Conservation (phyloP, 2,888 invertebrate species). For the Drosophila sordidapex region DNA sequence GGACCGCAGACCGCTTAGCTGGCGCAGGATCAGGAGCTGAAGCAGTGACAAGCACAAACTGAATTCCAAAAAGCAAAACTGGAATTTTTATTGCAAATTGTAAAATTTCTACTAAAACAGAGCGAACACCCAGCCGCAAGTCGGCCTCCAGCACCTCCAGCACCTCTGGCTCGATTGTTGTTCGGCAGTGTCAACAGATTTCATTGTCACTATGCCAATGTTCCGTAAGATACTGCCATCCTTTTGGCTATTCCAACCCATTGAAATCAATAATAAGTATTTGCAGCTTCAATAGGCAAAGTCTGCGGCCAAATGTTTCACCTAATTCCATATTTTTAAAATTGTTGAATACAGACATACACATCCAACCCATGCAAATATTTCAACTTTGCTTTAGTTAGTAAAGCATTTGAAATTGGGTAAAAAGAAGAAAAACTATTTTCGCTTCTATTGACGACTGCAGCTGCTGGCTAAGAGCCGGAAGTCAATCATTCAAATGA, state of each 20-base stretch:
- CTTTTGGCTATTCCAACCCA: conserved; percentile 36
- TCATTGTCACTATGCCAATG: conserved; percentile 70
- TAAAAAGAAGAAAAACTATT: conserved; percentile 40
- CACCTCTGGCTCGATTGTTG: conserved; percentile 25
- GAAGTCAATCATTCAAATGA: conserved; percentile 75
- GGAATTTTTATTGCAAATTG: conserved; percentile 81
- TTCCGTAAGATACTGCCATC: conserved; percentile 40
- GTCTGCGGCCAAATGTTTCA: neutral
- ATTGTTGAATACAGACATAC: neutral
- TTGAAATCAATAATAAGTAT: conserved; percentile 59
- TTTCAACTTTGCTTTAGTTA: conserved; percentile 26
- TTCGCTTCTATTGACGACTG: conserved; percentile 3
- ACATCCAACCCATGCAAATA: neutral
- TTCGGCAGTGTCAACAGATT: conserved; percentile 53
- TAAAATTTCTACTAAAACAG: conserved; percentile 74
- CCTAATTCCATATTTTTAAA: conserved; percentile 19
- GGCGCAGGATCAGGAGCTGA: conserved; percentile 14
- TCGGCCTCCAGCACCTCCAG: neutral
- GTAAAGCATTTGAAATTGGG: conserved; percentile 24
- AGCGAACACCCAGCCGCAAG: conserved; percentile 31
- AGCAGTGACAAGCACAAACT: conserved; percentile 43
- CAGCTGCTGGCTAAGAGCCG: conserved; percentile 45
- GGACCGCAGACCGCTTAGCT: conserved; percentile 30
- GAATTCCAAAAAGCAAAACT: conserved; percentile 77
- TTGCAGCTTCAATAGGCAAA: conserved; percentile 30